phyloP scores from a whole-genome alignment of 2,113 vertebrate species.

The Lampris megalopsis region DNA sequence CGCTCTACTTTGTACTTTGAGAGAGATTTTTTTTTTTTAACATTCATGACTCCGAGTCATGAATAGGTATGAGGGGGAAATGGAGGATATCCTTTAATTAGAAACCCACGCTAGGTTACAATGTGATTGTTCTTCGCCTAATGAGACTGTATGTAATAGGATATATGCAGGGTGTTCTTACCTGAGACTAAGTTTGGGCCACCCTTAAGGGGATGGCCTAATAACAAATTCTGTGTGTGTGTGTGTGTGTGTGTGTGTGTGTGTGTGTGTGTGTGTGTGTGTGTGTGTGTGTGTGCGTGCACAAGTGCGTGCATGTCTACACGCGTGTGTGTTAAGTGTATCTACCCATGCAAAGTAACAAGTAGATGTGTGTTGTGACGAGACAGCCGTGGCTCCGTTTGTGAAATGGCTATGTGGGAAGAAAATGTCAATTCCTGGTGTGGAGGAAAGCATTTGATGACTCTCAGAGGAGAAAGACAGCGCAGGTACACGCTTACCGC shows the following conservation, averaged over 20 bases:
- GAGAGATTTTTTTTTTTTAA: constrained; percentile 38
- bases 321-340: constrained; percentile 29
- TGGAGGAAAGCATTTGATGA: constrained; percentile 59
- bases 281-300: not conserved
- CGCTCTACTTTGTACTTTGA: constrained; percentile 71
- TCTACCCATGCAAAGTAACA: constrained; percentile 36
- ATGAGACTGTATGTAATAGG: constrained; percentile 72
- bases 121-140: constrained; percentile 76
- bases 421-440: constrained; percentile 66
- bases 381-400: constrained; percentile 43
- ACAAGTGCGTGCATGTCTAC: not conserved
- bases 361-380: constrained; percentile 48
- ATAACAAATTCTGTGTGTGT: constrained; percentile 66
- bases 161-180: constrained; percentile 73
- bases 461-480: constrained; percentile 55
- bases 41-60: constrained; percentile 72
- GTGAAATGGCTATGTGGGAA: constrained; percentile 57
- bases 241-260: not conserved
- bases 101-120: constrained; percentile 65
- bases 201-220: constrained; percentile 77
- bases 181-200: constrained; percentile 71
- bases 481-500: constrained; percentile 6
- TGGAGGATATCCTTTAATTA: constrained; percentile 80
- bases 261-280: not conserved
- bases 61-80: constrained; percentile 80